phyloP scores from a whole-genome alignment of 2,888 invertebrate genomes.

The Agonopterix alstromeriana region DNA sequence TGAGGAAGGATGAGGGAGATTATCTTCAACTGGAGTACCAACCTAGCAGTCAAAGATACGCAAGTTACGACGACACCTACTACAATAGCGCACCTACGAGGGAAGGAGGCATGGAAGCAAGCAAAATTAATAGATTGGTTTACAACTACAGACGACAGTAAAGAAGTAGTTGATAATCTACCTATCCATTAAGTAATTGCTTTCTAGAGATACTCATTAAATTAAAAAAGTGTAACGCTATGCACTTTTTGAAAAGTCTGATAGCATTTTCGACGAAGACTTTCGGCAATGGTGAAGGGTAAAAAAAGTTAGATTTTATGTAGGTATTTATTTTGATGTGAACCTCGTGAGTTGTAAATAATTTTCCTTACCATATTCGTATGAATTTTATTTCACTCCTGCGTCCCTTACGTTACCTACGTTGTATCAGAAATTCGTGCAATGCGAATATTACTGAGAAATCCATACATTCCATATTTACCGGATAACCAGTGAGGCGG shows the following conservation, averaged over 20 bases:
- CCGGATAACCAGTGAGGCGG: constrained; percentile 42
- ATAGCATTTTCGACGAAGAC: constrained; percentile 18
- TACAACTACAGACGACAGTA: constrained; percentile 66
- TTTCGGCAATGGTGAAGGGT: constrained; percentile 30
- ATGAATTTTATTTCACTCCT: constrained; percentile 8
- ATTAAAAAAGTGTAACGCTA: constrained; percentile 10
- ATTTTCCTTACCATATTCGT: constrained; percentile 6
- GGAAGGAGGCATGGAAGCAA: constrained; percentile 53
- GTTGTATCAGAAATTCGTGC: constrained; percentile 14
- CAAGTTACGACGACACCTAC: constrained; percentile 62
- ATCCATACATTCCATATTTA: constrained; percentile 45
- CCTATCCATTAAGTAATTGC: constrained; percentile 14
- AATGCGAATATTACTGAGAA: constrained; percentile 32
- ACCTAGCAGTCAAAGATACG: constrained; percentile 63
- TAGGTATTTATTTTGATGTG: not conserved
- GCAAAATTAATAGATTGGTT: constrained; percentile 69
- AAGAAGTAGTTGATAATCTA: constrained; percentile 10
- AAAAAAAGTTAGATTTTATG: constrained; percentile 10
- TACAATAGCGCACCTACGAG: constrained; percentile 44
- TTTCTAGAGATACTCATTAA: constrained; percentile 44
- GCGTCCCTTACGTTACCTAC: constrained; percentile 10
- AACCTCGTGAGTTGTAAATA: constrained; percentile 12
- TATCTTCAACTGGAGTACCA: constrained; percentile 60
- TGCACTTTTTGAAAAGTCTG: constrained; percentile 6
- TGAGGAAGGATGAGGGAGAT: constrained; percentile 58